A percentile compares a stretch with the other conserved stretches of the same genome.
Conservation (phyloP, 1,140 invertebrate genomes). For the Cydia fagiglandana region DNA sequence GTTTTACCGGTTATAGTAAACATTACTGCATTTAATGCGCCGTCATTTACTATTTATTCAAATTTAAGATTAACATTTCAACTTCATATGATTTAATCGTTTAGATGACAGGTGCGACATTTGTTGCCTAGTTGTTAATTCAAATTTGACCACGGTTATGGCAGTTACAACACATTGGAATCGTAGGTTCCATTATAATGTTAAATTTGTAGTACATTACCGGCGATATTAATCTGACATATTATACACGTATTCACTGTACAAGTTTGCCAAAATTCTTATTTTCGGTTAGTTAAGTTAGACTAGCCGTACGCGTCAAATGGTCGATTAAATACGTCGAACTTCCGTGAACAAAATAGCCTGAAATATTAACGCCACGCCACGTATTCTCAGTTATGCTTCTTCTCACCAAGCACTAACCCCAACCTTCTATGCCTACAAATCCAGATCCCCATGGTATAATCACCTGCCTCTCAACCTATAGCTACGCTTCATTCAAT, state of each 20-base stretch:
- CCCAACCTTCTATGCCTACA: slow-evolving; percentile 12
- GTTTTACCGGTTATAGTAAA: slow-evolving; percentile 32
- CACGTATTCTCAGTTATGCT: neutral
- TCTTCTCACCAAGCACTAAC: slow-evolving; percentile 20
- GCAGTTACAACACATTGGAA: too few species aligned
- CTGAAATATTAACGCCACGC: neutral
- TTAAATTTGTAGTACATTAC: too few species aligned
- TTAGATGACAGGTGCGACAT: slow-evolving; percentile 24
- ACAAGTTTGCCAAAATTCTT: too few species aligned
- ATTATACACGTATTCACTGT: too few species aligned
- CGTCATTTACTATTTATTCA: slow-evolving; percentile 26
- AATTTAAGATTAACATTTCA: slow-evolving; percentile 20
- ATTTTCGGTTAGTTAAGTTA: too few species aligned
- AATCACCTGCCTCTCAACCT: slow-evolving; percentile 17
- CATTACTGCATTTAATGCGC: slow-evolving; percentile 35
- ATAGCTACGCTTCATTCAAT: neutral
- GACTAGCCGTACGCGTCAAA: too few species aligned
- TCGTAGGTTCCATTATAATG: too few species aligned
- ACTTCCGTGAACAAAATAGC: neutral
- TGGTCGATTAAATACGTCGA: too few species aligned
- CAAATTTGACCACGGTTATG: slow-evolving; percentile 1
- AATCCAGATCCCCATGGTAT: neutral
- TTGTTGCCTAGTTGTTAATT: slow-evolving; percentile 15
- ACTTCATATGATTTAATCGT: slow-evolving; percentile 20
- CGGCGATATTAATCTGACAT: too few species aligned